These are phyloP conservation scores for Ornithoptera alexandrae DNA, from an alignment of 2,888 invertebrate genomes.

Conservation along the genomic window DNA sequence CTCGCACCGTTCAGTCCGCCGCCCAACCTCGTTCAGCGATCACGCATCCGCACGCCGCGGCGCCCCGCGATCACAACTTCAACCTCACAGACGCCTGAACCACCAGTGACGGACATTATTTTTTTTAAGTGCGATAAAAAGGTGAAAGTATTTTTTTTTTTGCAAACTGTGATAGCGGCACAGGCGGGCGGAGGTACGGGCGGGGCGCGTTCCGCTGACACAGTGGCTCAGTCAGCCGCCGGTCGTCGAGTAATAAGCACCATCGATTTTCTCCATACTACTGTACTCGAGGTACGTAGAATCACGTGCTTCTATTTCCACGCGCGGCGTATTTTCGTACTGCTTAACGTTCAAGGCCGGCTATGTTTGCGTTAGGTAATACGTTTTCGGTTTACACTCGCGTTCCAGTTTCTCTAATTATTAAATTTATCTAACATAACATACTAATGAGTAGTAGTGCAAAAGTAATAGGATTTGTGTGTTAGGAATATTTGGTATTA, in stretches of 20 bases:
- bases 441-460: constrained; percentile 47
- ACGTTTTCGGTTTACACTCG: constrained; percentile 54
- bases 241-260: constrained; percentile 77
- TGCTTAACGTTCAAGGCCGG: constrained; percentile 76
- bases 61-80: constrained; percentile 45
- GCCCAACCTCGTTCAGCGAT: constrained; percentile 61
- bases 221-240: constrained; percentile 80
- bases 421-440: constrained; percentile 50
- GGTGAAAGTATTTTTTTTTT: constrained; percentile 60
- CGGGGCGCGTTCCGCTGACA: constrained; percentile 78
- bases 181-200: constrained; percentile 69
- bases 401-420: constrained; percentile 47
- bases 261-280: constrained; percentile 76
- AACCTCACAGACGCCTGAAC: constrained; percentile 55
- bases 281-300: constrained; percentile 73
- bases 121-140: constrained; percentile 59
- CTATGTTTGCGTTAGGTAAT: constrained; percentile 69
- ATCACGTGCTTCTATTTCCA: constrained; percentile 78
- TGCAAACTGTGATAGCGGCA: constrained; percentile 63
- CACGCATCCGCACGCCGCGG: constrained; percentile 57
- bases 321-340: constrained; percentile 73
- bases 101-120: constrained; percentile 53
- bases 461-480: constrained; percentile 65
- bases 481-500: constrained; percentile 59
- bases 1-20: constrained; percentile 66